Evolutionary conservation across 1,140 invertebrate genomes (phyloP).

Genomic region (Drosophila novamexicana): DNA sequence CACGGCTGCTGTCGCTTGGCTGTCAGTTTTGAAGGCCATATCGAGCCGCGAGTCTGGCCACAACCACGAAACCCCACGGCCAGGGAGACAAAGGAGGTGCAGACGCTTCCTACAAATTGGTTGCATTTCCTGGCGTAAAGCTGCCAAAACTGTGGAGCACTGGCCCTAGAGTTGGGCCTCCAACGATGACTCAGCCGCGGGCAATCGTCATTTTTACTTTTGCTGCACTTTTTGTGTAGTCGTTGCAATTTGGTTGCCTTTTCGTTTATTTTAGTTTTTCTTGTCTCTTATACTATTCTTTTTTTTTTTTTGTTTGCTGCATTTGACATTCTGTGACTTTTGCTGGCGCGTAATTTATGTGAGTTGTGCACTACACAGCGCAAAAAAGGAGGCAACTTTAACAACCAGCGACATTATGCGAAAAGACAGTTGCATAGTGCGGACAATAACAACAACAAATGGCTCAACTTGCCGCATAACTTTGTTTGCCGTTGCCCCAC

Average conservation of each 20-base stretch:
- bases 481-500: conserved; percentile 55
- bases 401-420: conserved; percentile 66
- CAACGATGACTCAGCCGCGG: conserved; percentile 56
- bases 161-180: conserved; percentile 15
- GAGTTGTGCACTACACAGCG: conserved; percentile 65
- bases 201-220: conserved; percentile 34
- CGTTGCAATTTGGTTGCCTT: conserved; percentile 53
- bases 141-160: conserved; percentile 26
- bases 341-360: conserved; percentile 77
- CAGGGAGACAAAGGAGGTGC: conserved; percentile 16
- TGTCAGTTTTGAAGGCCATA: conserved; percentile 76
- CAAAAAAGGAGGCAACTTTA: conserved; percentile 41
- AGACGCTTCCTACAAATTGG: conserved; percentile 69
- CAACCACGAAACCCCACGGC: conserved; percentile 17
- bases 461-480: conserved; percentile 72
- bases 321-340: conserved; percentile 81
- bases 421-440: conserved; percentile 57
- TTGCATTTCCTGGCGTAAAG: conserved; percentile 65
- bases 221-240: conserved; percentile 8
- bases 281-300: conserved; percentile 30
- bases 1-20: conserved; percentile 57
- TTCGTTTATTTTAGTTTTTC: neutral
- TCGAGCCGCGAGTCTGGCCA: conserved; percentile 44
- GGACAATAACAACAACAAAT: conserved; percentile 51
- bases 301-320: conserved; percentile 58